A percentile compares a stretch with the other conserved stretches of the same genome.
These are phyloP conservation scores for Heliornis fulica DNA, from an alignment of 2,113 vertebrate species.

Conservation along the genomic window DNA sequence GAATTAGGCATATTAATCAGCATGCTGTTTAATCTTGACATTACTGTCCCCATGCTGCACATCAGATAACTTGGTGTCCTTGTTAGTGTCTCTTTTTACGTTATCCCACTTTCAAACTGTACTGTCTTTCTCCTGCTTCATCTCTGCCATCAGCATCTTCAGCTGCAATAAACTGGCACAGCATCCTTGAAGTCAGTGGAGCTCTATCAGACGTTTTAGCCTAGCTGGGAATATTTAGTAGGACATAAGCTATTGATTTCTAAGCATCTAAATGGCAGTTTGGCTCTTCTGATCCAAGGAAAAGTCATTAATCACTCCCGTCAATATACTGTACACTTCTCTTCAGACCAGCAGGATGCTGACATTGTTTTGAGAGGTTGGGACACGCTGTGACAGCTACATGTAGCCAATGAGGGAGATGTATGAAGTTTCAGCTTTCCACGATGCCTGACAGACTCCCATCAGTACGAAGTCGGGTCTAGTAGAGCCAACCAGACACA, in stretches of 20 bases:
- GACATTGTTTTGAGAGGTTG: neutral
- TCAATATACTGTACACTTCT: neutral
- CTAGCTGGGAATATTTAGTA: neutral
- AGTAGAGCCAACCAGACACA: neutral
- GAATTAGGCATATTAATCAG: conserved; percentile 33
- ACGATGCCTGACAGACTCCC: neutral
- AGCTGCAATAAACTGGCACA: neutral
- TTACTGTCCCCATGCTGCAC: neutral
- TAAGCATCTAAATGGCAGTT: neutral
- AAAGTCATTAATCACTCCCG: neutral
- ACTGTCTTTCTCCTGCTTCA: neutral
- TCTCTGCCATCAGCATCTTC: neutral
- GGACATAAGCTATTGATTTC: neutral
- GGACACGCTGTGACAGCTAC: neutral
- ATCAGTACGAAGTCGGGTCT: neutral
- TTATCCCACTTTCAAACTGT: neutral
- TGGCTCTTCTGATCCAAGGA: neutral
- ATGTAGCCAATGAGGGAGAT: neutral
- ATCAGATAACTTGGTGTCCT: neutral
- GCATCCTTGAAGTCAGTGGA: neutral
- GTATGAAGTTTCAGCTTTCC: neutral
- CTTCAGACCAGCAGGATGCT: neutral
- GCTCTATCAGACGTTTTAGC: neutral
- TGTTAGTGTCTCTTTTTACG: neutral
- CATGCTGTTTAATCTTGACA: conserved; percentile 18